Conservation (phyloP, 1,140 invertebrate species). For the Papilio polytes region DNA sequence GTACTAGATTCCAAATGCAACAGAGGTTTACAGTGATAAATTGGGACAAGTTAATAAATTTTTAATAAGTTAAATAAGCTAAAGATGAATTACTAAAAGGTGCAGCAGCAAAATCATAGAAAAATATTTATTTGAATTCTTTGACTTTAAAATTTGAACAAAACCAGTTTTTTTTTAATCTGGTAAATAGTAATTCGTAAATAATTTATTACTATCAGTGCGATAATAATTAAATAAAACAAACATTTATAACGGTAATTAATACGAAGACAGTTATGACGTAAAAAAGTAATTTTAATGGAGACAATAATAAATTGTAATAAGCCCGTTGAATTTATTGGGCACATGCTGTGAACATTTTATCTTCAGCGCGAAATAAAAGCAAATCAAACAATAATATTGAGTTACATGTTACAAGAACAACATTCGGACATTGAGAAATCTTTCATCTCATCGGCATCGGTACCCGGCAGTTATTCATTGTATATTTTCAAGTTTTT, state of each 20-base stretch:
- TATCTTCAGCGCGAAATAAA: conserved; percentile 43
- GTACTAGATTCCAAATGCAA: background rate
- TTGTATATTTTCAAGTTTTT: conserved; percentile 70
- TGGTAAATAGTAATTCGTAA: too few species aligned
- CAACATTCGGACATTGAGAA: conserved; percentile 71
- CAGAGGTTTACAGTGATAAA: background rate
- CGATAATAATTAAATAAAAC: background rate
- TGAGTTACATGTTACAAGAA: conserved; percentile 75
- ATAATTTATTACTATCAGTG: background rate
- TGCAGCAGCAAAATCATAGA: too few species aligned
- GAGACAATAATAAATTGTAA: background rate
- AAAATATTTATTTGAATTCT: too few species aligned
- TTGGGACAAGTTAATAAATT: background rate
- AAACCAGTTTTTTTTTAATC: too few species aligned
- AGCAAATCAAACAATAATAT: conserved; percentile 64
- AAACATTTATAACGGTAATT: background rate
- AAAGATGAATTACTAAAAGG: background rate
- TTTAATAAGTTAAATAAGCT: background rate
- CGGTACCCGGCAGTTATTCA: conserved; percentile 68
- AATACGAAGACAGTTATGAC: background rate
- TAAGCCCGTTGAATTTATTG: conserved; percentile 8
- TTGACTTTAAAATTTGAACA: too few species aligned
- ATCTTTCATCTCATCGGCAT: conserved; percentile 79
- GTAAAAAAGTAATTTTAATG: conserved; percentile 8
- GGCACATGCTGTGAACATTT: conserved; percentile 24